A percentile compares a stretch with the other conserved stretches of the same genome.
Evolutionary conservation across 2,113 vertebrate genomes (phyloP).

Genomic region (Spea bombifrons): DNA sequence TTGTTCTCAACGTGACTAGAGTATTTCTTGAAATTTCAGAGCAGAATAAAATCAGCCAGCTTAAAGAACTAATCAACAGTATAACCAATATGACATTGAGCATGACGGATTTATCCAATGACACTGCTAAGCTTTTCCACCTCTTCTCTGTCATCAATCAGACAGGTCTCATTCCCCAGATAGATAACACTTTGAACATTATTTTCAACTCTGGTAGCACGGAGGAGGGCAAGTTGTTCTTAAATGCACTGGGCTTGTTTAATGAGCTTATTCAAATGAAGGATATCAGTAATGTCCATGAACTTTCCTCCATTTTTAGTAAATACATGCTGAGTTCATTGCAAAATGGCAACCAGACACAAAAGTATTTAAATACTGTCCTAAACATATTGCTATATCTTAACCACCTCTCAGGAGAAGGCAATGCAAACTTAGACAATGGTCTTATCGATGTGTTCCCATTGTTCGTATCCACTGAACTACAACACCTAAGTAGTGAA

Average conservation of each 20-base stretch:
- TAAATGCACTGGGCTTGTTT: conserved; percentile 13
- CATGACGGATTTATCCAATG: neutral
- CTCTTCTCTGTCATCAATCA: conserved; percentile 9
- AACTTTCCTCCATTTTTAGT: conserved; percentile 20
- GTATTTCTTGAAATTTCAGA: neutral
- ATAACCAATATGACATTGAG: neutral
- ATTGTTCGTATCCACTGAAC: neutral
- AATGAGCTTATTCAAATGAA: conserved; percentile 7
- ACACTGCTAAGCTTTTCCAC: neutral
- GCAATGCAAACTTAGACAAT: neutral
- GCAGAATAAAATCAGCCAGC: neutral
- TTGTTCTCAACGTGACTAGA: neutral
- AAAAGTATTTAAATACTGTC: neutral
- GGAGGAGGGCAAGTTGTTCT: neutral
- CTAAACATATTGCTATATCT: conserved; percentile 16
- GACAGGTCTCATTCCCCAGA: conserved; percentile 6
- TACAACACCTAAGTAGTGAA: conserved; percentile 8
- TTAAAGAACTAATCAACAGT: conserved; percentile 8
- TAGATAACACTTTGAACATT: neutral
- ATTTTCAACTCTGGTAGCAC: neutral
- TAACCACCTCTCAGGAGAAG: neutral
- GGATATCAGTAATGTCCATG: conserved; percentile 12
- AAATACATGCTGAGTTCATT: conserved; percentile 7
- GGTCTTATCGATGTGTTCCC: neutral
- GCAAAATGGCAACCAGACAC: conserved; percentile 8